Base-by-base conservation (phyloP, 2,113 vertebrate species). In the Albula goreensis region DNA sequence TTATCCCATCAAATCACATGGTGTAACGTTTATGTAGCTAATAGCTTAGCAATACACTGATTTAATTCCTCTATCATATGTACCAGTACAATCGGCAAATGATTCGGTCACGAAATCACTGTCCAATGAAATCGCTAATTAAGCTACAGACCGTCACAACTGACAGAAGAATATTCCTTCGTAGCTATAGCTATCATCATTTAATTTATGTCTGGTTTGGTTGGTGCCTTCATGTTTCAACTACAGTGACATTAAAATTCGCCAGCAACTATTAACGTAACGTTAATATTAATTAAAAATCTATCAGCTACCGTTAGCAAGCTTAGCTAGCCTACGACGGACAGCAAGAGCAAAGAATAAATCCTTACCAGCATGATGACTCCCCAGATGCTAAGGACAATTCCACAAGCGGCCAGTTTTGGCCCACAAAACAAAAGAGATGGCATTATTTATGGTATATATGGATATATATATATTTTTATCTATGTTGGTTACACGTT, bases 381-480 rank as follows among this genome's bases (percentile, higher is more conserved):
- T 19, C 97, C 97, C 97, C 97, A 98, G 86, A 96, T 96, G 89
- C 97, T 98, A 83, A 98, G 96, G 53, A 98, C 97, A 81, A 98
- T 97, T 78, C 97, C 97, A 90, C 97, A 98, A 51, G 97, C 97
- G 50, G 97, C 97, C 96, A 97, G 91, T 94, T 98, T 98, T 10
- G 97, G 97, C 60, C 97, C 97, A 86, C 97, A 98, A 90, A 97
- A 98, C 87, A 98, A 91, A 19, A 98, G 93, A 85, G 97, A 98
- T 79, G 95, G 96, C 97, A 98, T 96, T 31, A 79, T 95, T 85
- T 60, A 80, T 53, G 6, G 41, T 31, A 13, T 50, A 9, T 41
- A 41, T 41, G 1, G 0, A 41, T 41, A 41, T 41, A 41, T 41
- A 41, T 41, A 41, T 41, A 41, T 41, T 31, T 17, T 22, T 15